Evolutionary conservation across 1,140 invertebrate species (phyloP), one percentile per base, ranked within the genome.

Genomic region (Drosophila oshimai): DNA sequence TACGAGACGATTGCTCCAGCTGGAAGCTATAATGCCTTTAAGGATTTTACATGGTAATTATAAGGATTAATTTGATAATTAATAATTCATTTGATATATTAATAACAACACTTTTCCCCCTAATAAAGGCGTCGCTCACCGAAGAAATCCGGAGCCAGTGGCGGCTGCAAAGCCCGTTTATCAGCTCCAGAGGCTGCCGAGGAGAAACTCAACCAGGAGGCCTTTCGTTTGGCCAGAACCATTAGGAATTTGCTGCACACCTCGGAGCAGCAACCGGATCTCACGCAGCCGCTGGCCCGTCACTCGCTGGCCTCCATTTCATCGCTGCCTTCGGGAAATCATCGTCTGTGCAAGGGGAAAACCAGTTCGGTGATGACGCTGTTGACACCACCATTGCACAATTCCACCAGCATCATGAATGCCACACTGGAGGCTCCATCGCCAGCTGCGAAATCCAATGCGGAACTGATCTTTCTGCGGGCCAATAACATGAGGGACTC

Each of bases 191-290:
- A 89, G 42, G 90, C 93, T 6, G 92, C 93, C n/a, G 93, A 93
- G 0, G 93, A 94, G 49, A 95, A 95, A 87, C 79, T 95, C 6
- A 93, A 94, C 0, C 93, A 94, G 69, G 94, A 95, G 90, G 94
- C 94, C 7, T 95, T 94, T 61, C 92, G 94, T 28, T 90, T 95
- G 39, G 92, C 94, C 70, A 91, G 94, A 58, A 95, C 94, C 4
- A 93, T 94, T 29, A 93, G 95, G 60, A 95, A 94, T 9, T 86
- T 95, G 12, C 70, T 95, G 22, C 90, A 92, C 55, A 95, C 93
- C 45, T 86, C 89, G 6, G 55, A 80, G 20, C 92, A 93, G 60
- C 94, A 95, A 64, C 94, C 94, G 1, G 93, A 94, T 73, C 88
- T 95, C 24, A 91, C 91, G 0, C 92, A 92, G 34, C 72, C 92